Base-by-base conservation (phyloP, 2,888 invertebrate genomes). In the Dolichomitus sp. region DNA sequence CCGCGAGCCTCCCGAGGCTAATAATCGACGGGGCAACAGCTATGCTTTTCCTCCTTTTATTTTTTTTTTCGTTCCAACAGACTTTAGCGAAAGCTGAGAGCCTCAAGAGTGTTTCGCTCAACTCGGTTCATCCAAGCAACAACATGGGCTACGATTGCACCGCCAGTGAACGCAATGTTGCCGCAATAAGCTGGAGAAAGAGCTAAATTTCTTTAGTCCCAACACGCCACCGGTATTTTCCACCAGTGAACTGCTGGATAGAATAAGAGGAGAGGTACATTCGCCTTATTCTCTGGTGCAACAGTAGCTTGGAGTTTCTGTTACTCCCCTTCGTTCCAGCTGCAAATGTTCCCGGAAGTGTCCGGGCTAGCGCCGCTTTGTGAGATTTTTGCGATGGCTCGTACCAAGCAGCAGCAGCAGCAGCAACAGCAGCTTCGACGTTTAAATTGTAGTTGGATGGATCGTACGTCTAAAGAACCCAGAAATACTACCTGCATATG, bases 321-420 rank as follows among this genome's bases (percentile, higher is more conserved):
- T 42, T 19, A 54, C 50, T 54, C 50, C 37, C 50, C 59, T 54
- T 33, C 48, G 70, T 66, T 45, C 66, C 37, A 61, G 66, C 80
- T 75, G 76, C 77, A 73, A 80, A 83, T 73, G 76, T 73, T 69
- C 76, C 83, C 80, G 83, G 83, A 83, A 83, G 80, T 76, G 54
- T 27, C 52, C 69, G 17, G 33, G 33, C 19, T 61, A 17, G 59
- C 57, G 45, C 57, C 50, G 45, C 72, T 72, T 72, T 61, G 76
- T 69, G 69, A 63, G 73, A 80, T 80, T 80, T 74, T 69, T 76
- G 59, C 63, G 37, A 61, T 45, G 45, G 37, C 33, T 33, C 66
- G 12, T 40, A 23, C 66, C 30, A 4, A 65, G 42, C 52, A 33
- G 11, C 57, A n/a, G 14, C 57, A n/a, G n/a, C n/a, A n/a, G 14